Conservation (phyloP, 2,888 invertebrate genomes). For the Lucinisca nassula region DNA sequence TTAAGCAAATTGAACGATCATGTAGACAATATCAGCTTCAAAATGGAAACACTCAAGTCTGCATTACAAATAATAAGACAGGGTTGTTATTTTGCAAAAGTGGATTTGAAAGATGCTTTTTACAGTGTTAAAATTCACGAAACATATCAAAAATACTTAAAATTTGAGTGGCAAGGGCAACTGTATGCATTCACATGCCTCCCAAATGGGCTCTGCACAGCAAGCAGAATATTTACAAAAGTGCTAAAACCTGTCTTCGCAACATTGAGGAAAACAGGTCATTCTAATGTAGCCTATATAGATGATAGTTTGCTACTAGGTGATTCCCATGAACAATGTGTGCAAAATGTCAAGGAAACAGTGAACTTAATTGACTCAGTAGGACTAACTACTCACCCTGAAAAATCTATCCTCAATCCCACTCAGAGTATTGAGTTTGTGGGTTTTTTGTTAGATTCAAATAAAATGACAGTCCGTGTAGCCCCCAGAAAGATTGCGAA, state of each 20-base stretch:
- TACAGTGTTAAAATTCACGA: conserved; percentile 43
- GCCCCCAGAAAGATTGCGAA: conserved; percentile 26
- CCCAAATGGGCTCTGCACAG: conserved; percentile 40
- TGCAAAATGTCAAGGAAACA: conserved; percentile 32
- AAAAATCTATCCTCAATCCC: conserved; percentile 61
- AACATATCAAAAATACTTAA: conserved; percentile 39
- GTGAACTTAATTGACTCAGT: conserved; percentile 37
- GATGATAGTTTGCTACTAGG: conserved; percentile 49
- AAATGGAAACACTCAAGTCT: conserved; percentile 64
- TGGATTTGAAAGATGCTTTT: conserved; percentile 63
- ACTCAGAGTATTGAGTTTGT: conserved; percentile 57
- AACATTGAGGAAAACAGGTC: conserved; percentile 30
- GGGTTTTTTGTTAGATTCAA: conserved; percentile 62
- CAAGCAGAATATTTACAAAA: conserved; percentile 49
- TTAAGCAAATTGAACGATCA: conserved; percentile 42
- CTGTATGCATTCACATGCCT: conserved; percentile 39
- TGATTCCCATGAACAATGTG: conserved; percentile 38
- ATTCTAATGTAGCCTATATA: conserved; percentile 42
- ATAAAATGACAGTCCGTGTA: conserved; percentile 35
- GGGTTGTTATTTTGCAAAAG: conserved; percentile 54
- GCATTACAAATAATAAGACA: conserved; percentile 40
- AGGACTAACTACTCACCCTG: conserved; percentile 61
- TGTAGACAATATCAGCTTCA: conserved; percentile 59
- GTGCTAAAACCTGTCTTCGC: conserved; percentile 58
- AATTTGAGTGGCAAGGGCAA: conserved; percentile 49